Evolutionary conservation across 2,797 vertebrate species (phyloP).

Genomic region (Thripadectes ignobilis): DNA sequence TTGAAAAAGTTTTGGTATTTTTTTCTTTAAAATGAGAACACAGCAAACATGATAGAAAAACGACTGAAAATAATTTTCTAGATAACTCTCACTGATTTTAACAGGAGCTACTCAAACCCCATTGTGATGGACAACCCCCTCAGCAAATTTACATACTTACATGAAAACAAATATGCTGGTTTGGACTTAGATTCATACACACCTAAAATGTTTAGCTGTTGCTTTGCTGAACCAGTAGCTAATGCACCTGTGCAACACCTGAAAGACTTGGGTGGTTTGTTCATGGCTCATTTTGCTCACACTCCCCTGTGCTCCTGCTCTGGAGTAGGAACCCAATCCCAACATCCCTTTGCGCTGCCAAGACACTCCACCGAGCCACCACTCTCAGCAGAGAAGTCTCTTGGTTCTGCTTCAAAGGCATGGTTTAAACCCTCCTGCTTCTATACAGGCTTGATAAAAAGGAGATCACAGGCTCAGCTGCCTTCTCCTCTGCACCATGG

Average conservation of each 20-base stretch:
- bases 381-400: slow-evolving; percentile 3
- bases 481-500: not conserved
- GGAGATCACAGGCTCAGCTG: not conserved
- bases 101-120: not conserved
- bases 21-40: not conserved
- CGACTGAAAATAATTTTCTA: not conserved
- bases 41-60: not conserved
- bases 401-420: not conserved
- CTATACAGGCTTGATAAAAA: not conserved
- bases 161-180: not conserved
- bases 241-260: not conserved
- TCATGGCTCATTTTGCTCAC: slow-evolving; percentile 33
- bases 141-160: not conserved
- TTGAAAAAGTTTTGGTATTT: not conserved
- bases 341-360: not conserved
- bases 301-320: slow-evolving; percentile 37
- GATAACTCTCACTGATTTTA: not conserved
- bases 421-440: not conserved
- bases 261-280: not conserved
- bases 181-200: not conserved
- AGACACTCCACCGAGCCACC: slow-evolving; percentile 38
- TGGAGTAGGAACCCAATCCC: slow-evolving; percentile 30
- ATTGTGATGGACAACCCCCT: not conserved
- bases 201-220: not conserved
- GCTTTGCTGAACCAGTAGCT: slow-evolving; percentile 24